Evolutionary conservation across 2,797 vertebrate species (phyloP).

Genomic region (Apodemus agrarius): DNA sequence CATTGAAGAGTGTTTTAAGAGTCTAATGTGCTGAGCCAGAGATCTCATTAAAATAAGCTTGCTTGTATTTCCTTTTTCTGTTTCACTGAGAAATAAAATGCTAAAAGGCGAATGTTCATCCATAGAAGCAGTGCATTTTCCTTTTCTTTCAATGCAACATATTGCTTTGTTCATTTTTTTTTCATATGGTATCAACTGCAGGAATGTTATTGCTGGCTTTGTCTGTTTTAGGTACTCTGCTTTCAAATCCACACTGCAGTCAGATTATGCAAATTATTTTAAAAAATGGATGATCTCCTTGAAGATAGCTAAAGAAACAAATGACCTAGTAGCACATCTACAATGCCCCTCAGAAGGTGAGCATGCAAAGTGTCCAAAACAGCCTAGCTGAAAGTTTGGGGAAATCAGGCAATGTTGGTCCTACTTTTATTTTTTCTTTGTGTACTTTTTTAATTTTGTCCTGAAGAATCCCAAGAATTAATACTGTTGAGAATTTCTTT

Average conservation of each 20-base stretch:
- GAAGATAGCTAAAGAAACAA: background rate
- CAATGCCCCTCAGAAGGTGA: background rate
- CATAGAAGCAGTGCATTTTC: background rate
- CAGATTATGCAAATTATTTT: background rate
- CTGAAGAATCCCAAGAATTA: background rate
- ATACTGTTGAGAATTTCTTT: background rate
- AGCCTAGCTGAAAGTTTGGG: background rate
- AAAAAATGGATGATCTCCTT: background rate
- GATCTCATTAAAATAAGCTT: background rate
- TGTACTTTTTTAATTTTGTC: conserved; percentile 14
- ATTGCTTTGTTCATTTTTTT: background rate
- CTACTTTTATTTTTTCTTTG: background rate
- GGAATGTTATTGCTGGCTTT: background rate
- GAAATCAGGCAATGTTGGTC: background rate
- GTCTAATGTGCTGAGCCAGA: background rate
- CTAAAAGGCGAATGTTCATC: conserved; percentile 20
- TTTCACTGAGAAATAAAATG: conserved; percentile 18
- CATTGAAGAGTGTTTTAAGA: background rate
- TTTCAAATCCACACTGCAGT: conserved; percentile 31
- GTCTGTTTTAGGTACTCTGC: conserved; percentile 7
- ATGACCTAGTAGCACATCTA: background rate
- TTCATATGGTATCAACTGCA: background rate
- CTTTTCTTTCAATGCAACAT: background rate
- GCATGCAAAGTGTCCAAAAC: background rate
- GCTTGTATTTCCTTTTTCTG: conserved; percentile 25